A percentile compares a stretch with the other conserved stretches of the same genome.
phyloP scores from a whole-genome alignment of 2,888 invertebrate species.

The Drosophila greeni region DNA sequence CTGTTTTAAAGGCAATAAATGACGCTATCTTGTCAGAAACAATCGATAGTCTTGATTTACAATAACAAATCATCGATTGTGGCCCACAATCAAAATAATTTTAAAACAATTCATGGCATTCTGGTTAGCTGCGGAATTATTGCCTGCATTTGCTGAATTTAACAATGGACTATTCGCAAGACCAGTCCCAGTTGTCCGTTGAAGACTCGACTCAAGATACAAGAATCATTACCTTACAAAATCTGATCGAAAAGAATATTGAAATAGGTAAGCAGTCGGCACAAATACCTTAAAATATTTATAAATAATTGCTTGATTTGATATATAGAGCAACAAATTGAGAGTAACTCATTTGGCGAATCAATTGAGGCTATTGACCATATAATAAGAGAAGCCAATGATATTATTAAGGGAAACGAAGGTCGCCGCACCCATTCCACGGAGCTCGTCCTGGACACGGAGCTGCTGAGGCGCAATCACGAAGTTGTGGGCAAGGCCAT shows the following conservation, averaged over 20 bases:
- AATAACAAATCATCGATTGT: constrained; percentile 2
- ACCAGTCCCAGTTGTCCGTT: neutral
- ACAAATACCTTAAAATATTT: neutral
- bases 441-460: constrained; percentile 77
- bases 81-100: neutral
- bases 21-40: neutral
- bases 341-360: constrained; percentile 41
- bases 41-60: neutral
- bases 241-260: constrained; percentile 39
- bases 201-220: neutral
- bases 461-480: constrained; percentile 76
- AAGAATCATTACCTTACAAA: constrained; percentile 28
- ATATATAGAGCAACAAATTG: constrained; percentile 51
- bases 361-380: constrained; percentile 60
- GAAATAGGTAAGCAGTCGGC: constrained; percentile 26
- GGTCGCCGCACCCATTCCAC: constrained; percentile 75
- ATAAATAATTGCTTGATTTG: neutral
- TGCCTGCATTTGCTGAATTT: neutral
- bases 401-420: constrained; percentile 62
- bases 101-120: neutral
- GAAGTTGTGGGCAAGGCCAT: constrained; percentile 75
- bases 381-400: constrained; percentile 68
- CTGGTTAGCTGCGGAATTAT: neutral
- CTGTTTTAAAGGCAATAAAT: neutral
- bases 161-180: constrained; percentile 7